Evolutionary conservation across 2,888 invertebrate genomes (phyloP), one percentile per base, ranked within the genome.

Genomic region (Volucella zonaria): DNA sequence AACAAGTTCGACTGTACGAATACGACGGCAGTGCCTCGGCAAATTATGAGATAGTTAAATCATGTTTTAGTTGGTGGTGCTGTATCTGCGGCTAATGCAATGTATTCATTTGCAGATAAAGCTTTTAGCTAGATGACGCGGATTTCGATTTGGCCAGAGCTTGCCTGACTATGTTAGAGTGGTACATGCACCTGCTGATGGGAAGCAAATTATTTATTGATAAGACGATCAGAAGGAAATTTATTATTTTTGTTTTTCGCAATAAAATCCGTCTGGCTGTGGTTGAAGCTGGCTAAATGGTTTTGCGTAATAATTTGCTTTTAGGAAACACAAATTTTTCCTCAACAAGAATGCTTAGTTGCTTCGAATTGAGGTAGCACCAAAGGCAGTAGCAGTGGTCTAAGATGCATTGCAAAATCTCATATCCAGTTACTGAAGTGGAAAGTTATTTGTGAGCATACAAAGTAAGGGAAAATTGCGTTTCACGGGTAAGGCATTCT

Each of bases 1-100:
- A 71, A 49, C 66, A 67, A 31, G 11, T 31, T 61, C 11, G 31
- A 47, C 51, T 18, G 71, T 62, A 76, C 15, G 14, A 43, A 71
- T 62, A 76, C 15, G 14, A 43, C 49, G n/a, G 62, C 56, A 73
- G 56, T 61, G 67, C 61, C 42, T 77, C 68, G 68, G 85, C 71
- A 76, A 85, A 85, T 85, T 85, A 85, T 85, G 85, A 85, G 85
- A 81, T 85, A 85, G 85, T 85, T 74, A 81, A 85, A 85, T 85
- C 85, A 81, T 85, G 85, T 81, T 68, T 68, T 68, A 68, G 81
- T 73, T 73, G 51, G 51, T 43, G 62, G 38, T 54, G 74, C 14
- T 85, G 73, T 82, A 68, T 77, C 71, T 85, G 59, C 71, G 81
- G 77, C 74, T 81, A 85, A 81, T 85, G 85, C 85, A 81, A 77